phyloP scores from a whole-genome alignment of 2,797 vertebrate species.

The Oreochromis grahami region DNA sequence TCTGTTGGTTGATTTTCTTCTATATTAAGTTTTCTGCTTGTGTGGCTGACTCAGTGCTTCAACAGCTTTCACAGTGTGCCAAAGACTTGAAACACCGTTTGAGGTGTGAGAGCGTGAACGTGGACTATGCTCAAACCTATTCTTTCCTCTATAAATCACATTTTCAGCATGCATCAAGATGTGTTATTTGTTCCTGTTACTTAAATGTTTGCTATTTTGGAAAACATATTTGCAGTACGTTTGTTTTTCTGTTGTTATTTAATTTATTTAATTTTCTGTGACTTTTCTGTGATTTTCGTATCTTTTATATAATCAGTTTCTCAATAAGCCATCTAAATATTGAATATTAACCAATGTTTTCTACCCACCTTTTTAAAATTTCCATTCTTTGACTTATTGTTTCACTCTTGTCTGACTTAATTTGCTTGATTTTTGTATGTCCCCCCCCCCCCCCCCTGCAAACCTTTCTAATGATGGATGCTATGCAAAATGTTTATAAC shows the following conservation, averaged over 20 bases:
- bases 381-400: conserved; percentile 38
- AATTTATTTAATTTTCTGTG: not conserved
- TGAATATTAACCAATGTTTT: conserved; percentile 25
- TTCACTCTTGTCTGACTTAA: not conserved
- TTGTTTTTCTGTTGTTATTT: not conserved
- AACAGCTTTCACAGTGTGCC: not conserved
- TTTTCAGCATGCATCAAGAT: not conserved
- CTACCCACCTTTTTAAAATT: conserved; percentile 44
- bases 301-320: not conserved
- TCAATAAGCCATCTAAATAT: not conserved
- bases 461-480: not conserved
- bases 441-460: not conserved
- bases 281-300: not conserved
- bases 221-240: not conserved
- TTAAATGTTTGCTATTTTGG: not conserved
- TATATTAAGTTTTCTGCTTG: conserved; percentile 21
- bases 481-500: conserved; percentile 12
- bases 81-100: conserved; percentile 22
- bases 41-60: conserved; percentile 7
- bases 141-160: conserved; percentile 1
- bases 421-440: not conserved
- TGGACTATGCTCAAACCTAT: conserved; percentile 23
- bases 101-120: not conserved
- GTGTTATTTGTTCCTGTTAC: not conserved
- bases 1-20: not conserved